Evolutionary conservation across 2,113 vertebrate species (phyloP).

Genomic region (Halichoerus grypus): DNA sequence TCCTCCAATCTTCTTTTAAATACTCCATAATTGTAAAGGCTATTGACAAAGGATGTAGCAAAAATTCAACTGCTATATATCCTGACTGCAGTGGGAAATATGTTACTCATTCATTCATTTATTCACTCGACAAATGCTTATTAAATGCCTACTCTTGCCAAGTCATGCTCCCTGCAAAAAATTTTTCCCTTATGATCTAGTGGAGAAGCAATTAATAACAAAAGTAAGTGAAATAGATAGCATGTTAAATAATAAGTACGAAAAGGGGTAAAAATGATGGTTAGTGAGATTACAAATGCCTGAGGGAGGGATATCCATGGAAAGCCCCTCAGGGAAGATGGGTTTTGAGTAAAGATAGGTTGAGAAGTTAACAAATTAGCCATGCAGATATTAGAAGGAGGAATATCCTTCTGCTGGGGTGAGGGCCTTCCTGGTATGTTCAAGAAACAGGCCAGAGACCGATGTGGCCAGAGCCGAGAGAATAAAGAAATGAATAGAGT

Average conservation of each 20-base stretch:
- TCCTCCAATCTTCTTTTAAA: not conserved
- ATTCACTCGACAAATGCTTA: not conserved
- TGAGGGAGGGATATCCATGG: not conserved
- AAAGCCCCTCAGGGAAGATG: not conserved
- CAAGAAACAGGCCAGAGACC: not conserved
- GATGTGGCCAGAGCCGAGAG: fast-evolving
- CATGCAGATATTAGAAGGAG: not conserved
- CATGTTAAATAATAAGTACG: not conserved
- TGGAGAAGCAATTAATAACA: not conserved
- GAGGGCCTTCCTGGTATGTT: not conserved
- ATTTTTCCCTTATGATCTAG: not conserved
- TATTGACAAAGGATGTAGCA: not conserved
- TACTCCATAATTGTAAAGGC: not conserved
- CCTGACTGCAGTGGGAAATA: not conserved
- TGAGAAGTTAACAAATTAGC: not conserved
- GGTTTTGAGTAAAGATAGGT: not conserved
- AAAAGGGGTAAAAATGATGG: not conserved
- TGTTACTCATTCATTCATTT: not conserved
- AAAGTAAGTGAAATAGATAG: not conserved
- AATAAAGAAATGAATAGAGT: not conserved
- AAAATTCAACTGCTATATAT: not conserved
- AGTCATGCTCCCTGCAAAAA: not conserved
- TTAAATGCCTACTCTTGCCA: not conserved
- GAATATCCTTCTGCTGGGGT: not conserved
- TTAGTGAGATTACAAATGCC: not conserved